These are phyloP conservation scores for Paedocypris sp. DNA, from an alignment of 2,113 vertebrate species.

Conservation along the genomic window DNA sequence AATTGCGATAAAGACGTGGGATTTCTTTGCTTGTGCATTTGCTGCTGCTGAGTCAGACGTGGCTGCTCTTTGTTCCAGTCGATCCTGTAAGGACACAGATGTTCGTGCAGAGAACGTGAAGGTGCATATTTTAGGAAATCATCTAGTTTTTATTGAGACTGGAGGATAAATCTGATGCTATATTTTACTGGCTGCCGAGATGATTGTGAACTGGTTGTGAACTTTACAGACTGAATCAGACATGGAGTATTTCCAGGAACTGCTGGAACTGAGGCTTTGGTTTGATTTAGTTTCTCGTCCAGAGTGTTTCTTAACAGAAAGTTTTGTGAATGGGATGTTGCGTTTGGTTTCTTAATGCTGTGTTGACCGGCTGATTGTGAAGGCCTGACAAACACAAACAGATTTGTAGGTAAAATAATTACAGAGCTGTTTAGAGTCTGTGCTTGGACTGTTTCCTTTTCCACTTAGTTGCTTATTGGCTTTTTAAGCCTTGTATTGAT, in stretches of 20 bases:
- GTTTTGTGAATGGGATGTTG: too few species aligned
- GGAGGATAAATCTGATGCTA: too few species aligned
- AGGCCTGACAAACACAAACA: neutral
- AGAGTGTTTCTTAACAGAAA: too few species aligned
- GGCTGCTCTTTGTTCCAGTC: neutral
- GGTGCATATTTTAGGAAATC: neutral
- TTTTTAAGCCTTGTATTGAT: constrained; percentile 19
- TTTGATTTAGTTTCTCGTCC: too few species aligned
- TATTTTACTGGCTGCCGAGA: too few species aligned
- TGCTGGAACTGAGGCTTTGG: too few species aligned
- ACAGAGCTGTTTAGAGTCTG: constrained; percentile 3
- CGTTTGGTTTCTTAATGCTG: neutral
- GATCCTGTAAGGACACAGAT: neutral
- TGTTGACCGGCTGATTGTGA: neutral
- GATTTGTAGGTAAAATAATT: constrained; percentile 3
- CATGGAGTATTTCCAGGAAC: neutral
- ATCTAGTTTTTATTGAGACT: neutral
- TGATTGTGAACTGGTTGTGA: too few species aligned
- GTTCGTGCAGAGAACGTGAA: neutral
- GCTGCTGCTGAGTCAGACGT: neutral
- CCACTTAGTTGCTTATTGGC: constrained; percentile 5
- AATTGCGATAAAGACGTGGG: neutral
- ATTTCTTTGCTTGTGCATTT: neutral
- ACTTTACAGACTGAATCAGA: neutral
- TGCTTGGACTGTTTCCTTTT: neutral